Evolutionary conservation across 1,140 invertebrate species (phyloP).

Genomic region (Drosophila tsacasi): DNA sequence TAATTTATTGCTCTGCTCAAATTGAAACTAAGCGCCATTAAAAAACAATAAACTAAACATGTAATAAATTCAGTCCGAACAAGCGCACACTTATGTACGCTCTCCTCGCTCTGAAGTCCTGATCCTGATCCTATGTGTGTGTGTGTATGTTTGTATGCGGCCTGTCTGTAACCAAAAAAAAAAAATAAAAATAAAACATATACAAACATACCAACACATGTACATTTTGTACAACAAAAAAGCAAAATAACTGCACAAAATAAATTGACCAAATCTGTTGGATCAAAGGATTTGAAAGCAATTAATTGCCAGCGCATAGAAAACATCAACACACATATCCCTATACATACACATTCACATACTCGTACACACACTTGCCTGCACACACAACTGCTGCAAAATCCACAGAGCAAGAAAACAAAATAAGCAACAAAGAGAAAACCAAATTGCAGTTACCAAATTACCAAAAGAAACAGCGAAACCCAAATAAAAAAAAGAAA

Average conservation of each 20-base stretch:
- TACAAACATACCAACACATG: slow-evolving; percentile 1
- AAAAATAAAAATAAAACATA: neutral
- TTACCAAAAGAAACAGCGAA: slow-evolving; percentile 7
- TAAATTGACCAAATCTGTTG: slow-evolving; percentile 83
- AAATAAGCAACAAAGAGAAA: slow-evolving; percentile 11
- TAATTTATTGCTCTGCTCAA: slow-evolving; percentile 78
- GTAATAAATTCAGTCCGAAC: slow-evolving; percentile 71
- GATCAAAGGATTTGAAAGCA: slow-evolving; percentile 83
- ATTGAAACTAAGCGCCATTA: slow-evolving; percentile 82
- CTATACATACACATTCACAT: neutral
- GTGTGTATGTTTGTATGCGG: slow-evolving; percentile 4
- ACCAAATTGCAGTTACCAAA: slow-evolving; percentile 30
- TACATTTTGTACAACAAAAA: slow-evolving; percentile 43
- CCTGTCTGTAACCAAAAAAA: slow-evolving; percentile 14
- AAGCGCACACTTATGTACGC: slow-evolving; percentile 5
- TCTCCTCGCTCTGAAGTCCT: slow-evolving; percentile 5
- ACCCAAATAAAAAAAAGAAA: neutral
- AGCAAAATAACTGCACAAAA: slow-evolving; percentile 69
- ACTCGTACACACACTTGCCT: slow-evolving; percentile 1
- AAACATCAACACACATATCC: slow-evolving; percentile 39
- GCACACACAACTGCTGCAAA: slow-evolving; percentile 12
- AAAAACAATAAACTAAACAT: slow-evolving; percentile 83
- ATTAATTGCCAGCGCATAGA: slow-evolving; percentile 77
- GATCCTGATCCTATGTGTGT: slow-evolving; percentile 7
- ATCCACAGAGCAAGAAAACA: slow-evolving; percentile 27